These are phyloP conservation scores for Adoxophyes honmai DNA, from an alignment of 1,140 invertebrate genomes.

Conservation along the genomic window DNA sequence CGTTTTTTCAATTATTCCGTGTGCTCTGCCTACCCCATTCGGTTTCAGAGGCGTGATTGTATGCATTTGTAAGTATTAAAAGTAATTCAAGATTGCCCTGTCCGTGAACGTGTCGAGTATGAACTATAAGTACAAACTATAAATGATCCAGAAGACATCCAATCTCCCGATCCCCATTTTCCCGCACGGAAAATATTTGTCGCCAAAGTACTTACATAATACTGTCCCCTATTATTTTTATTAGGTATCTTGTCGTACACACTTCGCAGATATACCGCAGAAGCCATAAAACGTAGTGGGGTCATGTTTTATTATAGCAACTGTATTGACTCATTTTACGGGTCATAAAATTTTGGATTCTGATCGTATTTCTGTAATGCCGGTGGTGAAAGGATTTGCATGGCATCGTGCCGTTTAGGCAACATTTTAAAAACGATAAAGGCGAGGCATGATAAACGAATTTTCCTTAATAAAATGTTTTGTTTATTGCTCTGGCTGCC, in stretches of 20 bases:
- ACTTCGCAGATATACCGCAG: not conserved
- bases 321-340: constrained; percentile 22
- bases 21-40: too few relatives aligned
- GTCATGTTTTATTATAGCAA: constrained; percentile 20
- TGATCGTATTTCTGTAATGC: constrained; percentile 17
- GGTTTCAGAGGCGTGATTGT: too few relatives aligned
- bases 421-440: not conserved
- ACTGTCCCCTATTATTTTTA: too few relatives aligned
- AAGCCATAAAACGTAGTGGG: constrained; percentile 1
- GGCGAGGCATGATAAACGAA: not conserved
- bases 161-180: too few relatives aligned
- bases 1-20: too few relatives aligned
- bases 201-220: too few relatives aligned
- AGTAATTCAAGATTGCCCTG: too few relatives aligned
- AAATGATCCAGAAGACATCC: too few relatives aligned
- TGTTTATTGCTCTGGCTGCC: not conserved
- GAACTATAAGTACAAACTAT: too few relatives aligned
- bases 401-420: not conserved
- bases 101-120: too few relatives aligned
- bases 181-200: too few relatives aligned
- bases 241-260: not conserved
- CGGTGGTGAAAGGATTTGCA: constrained; percentile 13
- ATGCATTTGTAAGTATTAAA: too few relatives aligned
- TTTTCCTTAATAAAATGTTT: not conserved
- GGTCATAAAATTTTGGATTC: constrained; percentile 24